Evolutionary conservation across 2,888 invertebrate species (phyloP), one percentile per base, ranked within the genome.

Genomic region (Harpalus rufipes): DNA sequence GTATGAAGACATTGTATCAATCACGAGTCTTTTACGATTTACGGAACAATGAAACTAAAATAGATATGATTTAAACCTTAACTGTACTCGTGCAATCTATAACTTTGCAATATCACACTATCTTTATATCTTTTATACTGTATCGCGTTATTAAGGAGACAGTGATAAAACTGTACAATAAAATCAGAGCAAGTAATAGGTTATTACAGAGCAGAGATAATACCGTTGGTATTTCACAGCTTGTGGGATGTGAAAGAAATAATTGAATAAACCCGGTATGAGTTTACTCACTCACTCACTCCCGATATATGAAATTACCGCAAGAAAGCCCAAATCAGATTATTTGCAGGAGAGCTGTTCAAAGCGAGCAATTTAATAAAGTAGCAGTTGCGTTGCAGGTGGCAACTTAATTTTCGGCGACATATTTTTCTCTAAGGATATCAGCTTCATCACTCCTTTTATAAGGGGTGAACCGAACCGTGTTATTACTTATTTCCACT

Each of bases 331-430:
- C 32, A 25, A 68, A 68, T 68, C 32, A 68, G 68, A 68, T 68
- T 68, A 68, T 68, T 68, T 68, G 12, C n/a, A 25, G 7, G 12
- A 10, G 39, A 32, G 68, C 68, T 39, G 7, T n/a, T 39, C n/a
- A 68, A 68, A 68, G 68, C n/a, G 12, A 10, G n/a, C 68, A 32
- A 74, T 74, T 74, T 74, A 74, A 74, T 74, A 74, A 74, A 74
- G 72, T 25, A 74, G 44, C 44, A 44, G 10, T 74, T 44, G 72
- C 44, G 72, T 74, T 74, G 72, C 72, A 74, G 72, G 72, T 44
- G 72, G 72, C 18, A 74, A 74, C 18, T 74, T 44, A 74, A 74
- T 74, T 74, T 72, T 74, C 72, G 68, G 72, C 72, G 44, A 74
- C 72, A 74, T 74, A 74, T 74, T 74, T 74, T 74, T 44, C 72